Evolutionary conservation across 2,888 invertebrate genomes (phyloP).

Genomic region (Dicycla oo): DNA sequence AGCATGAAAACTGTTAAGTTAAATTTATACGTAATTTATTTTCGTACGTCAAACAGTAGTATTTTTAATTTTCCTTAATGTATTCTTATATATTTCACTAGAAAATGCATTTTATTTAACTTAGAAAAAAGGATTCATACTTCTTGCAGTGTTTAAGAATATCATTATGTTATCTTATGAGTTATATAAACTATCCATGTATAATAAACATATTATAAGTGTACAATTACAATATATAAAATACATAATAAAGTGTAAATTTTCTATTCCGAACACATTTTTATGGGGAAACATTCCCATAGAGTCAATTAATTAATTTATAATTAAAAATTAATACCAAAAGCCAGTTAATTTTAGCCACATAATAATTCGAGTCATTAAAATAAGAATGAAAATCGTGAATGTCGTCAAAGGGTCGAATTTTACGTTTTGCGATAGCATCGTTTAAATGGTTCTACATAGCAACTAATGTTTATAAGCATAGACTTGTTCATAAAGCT

Average conservation of each 20-base stretch:
- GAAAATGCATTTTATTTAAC: constrained; percentile 32
- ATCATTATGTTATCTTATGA: constrained; percentile 27
- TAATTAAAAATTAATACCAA: constrained; percentile 52
- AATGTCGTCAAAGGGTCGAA: constrained; percentile 40
- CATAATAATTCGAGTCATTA: constrained; percentile 60
- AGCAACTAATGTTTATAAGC: constrained; percentile 39
- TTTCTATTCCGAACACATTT: constrained; percentile 68
- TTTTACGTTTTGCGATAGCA: constrained; percentile 23
- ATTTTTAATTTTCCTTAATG: constrained; percentile 13
- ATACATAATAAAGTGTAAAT: constrained; percentile 64
- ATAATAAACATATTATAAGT: constrained; percentile 39
- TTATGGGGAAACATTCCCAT: constrained; percentile 65
- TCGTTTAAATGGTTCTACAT: constrained; percentile 31
- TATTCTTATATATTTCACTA: constrained; percentile 27
- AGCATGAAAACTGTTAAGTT: background rate
- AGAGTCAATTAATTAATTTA: constrained; percentile 42
- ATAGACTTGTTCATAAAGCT: constrained; percentile 41
- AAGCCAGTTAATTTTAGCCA: constrained; percentile 53
- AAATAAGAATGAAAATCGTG: constrained; percentile 56
- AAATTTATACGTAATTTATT: constrained; percentile 4
- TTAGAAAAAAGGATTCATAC: constrained; percentile 3
- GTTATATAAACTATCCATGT: constrained; percentile 31
- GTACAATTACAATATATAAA: constrained; percentile 57
- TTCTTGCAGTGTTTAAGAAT: constrained; percentile 25
- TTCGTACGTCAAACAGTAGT: constrained; percentile 28